Base-by-base conservation (phyloP, 2,113 vertebrate genomes). In the Oncorhynchus keta region DNA sequence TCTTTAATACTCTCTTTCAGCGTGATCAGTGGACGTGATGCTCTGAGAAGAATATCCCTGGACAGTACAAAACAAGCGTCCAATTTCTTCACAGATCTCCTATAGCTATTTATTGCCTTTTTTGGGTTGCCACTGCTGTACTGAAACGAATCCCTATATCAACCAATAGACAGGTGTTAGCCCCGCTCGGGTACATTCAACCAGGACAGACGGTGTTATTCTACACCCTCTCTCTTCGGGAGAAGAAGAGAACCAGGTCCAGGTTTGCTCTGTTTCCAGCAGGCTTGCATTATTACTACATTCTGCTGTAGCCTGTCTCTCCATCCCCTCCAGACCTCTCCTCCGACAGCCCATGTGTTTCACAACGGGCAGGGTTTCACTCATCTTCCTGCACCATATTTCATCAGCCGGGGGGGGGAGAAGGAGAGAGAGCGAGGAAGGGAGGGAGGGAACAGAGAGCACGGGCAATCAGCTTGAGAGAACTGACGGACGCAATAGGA, bases 401-500 rank as follows among this genome's bases (percentile, higher is more conserved):
- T 92, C 90, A 91, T 79, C 82, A 79, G 87, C 73, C 76, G 72
- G 59, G 72, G 72, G 72, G 72, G 72, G 79, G 59, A 48, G 70
- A 66, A 22, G 62, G 51, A 67, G 6, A 68, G 67, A 72, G 61
- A 4, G 66, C 39, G 69, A 39, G 48, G 3, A 65, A 68, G 51
- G 70, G 49, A 74, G 75, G 85, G 77, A 81, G 75, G 85, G 77
- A 81, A 3, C 32, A 85, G 59, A 45, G 70, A 76, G 24, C 59
- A 4, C n/a, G 13, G 39, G 76, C 85, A 87, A 90, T 92, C 90
- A 85, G 82, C 76, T 78, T 16, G 74, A 83, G 76, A 51, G 89
- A 83, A 62, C 86, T 86, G 90, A 89, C 87, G 89, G 89, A 92
- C 73, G 86, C 74, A 92, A 90, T 91, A 85, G 90, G 83, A 39